Evolutionary conservation across 1,140 invertebrate genomes (phyloP).

Genomic region (Drosophila setifemur): DNA sequence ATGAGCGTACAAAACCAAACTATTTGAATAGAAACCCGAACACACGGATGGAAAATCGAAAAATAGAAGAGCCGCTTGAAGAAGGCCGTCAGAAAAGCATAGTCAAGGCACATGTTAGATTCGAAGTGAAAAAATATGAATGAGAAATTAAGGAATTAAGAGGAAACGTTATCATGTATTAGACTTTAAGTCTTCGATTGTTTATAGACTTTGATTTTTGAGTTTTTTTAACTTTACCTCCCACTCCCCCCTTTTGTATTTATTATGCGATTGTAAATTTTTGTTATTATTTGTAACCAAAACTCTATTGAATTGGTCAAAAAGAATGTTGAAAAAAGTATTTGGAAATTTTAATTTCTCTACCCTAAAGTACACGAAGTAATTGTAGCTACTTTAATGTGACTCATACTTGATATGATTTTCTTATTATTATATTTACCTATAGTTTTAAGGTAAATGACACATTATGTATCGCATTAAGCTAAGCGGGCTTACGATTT

Average conservation of each 20-base stretch:
- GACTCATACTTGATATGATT: slow-evolving; percentile 47
- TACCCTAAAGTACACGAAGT: slow-evolving; percentile 32
- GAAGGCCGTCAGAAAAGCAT: slow-evolving; percentile 14
- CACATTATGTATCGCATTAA: slow-evolving; percentile 50
- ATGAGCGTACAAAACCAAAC: slow-evolving; percentile 68
- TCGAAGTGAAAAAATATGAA: slow-evolving; percentile 2
- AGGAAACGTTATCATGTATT: slow-evolving; percentile 62
- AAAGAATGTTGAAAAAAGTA: slow-evolving; percentile 68
- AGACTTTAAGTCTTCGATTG: slow-evolving; percentile 73
- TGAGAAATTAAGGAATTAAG: not conserved
- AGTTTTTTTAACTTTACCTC: slow-evolving; percentile 12
- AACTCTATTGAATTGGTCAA: slow-evolving; percentile 59
- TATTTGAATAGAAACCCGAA: slow-evolving; percentile 40
- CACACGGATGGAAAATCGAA: slow-evolving; percentile 18
- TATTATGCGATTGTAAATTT: slow-evolving; percentile 61
- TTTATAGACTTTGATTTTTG: slow-evolving; percentile 52
- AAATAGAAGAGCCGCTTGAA: slow-evolving; percentile 16
- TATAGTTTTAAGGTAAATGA: slow-evolving; percentile 34
- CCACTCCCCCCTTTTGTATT: slow-evolving; percentile 10
- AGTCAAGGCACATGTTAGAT: slow-evolving; percentile 7
- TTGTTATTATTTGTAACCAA: slow-evolving; percentile 51
- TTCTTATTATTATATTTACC: slow-evolving; percentile 40
- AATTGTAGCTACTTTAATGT: slow-evolving; percentile 23
- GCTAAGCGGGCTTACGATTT: slow-evolving; percentile 77
- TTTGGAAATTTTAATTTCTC: slow-evolving; percentile 76